phyloP scores from a whole-genome alignment of 2,888 invertebrate genomes.

The Patella depressa region DNA sequence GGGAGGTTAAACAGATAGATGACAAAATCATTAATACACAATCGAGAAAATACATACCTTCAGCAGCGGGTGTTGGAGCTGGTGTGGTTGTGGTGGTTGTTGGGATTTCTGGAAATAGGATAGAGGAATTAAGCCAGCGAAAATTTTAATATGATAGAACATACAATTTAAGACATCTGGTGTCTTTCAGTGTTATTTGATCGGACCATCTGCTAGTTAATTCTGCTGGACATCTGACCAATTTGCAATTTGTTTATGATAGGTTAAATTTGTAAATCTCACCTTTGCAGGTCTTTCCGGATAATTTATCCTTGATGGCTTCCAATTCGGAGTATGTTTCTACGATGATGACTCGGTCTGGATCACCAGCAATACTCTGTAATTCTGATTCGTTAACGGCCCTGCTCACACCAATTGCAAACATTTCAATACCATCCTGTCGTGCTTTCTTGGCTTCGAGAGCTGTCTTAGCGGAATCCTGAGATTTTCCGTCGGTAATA shows the following conservation, averaged over 20 bases:
- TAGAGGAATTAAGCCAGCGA: no score
- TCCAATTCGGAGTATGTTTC: conserved; percentile 32
- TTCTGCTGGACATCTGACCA: no score
- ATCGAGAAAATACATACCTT: neutral
- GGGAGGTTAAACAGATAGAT: no score
- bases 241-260: no score
- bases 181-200: no score
- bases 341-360: conserved; percentile 27
- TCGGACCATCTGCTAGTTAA: no score
- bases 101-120: neutral
- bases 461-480: conserved; percentile 21
- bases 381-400: conserved; percentile 30
- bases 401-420: conserved; percentile 36
- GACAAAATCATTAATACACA: no score
- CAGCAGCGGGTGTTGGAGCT: no score
- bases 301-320: conserved; percentile 31
- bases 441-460: conserved; percentile 25
- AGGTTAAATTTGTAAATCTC: neutral
- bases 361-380: conserved; percentile 31
- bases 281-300: conserved; percentile 25
- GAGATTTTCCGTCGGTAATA: neutral
- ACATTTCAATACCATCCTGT: conserved; percentile 28
- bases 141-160: no score
- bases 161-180: no score
- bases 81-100: neutral